Conservation (phyloP, 2,797 vertebrate genomes). For the Manis crassicaudata region DNA sequence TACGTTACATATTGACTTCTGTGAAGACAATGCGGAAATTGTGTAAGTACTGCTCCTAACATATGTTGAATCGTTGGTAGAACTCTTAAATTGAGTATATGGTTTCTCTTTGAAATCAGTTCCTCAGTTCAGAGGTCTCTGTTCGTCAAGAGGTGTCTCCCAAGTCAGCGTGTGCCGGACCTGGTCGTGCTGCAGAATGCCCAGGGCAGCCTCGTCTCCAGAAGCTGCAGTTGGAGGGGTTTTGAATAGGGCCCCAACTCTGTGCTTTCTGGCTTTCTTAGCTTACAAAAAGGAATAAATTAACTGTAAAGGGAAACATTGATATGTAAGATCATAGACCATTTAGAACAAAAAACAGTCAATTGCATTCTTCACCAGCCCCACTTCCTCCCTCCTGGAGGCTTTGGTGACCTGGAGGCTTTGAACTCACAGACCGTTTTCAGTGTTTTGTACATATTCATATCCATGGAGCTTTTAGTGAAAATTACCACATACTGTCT, state of each 20-base stretch:
- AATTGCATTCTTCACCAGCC: neutral
- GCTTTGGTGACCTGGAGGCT: neutral
- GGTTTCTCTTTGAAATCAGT: neutral
- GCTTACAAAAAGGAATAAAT: neutral
- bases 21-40: slow-evolving; percentile 86
- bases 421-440: neutral
- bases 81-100: neutral
- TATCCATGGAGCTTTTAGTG: neutral
- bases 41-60: slow-evolving; percentile 86
- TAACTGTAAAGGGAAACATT: neutral
- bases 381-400: neutral
- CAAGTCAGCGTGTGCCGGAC: neutral
- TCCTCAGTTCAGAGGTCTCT: neutral
- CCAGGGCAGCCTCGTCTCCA: neutral
- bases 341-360: neutral
- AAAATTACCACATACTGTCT: neutral
- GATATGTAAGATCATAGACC: neutral
- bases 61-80: neutral
- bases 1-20: slow-evolving; percentile 87
- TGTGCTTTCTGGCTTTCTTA: neutral
- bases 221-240: no score
- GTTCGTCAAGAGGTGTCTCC: neutral
- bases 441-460: neutral
- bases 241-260: neutral
- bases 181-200: fast-evolving